Conservation (phyloP, 2,797 vertebrate species). For the Sebastes ruberrimus region DNA sequence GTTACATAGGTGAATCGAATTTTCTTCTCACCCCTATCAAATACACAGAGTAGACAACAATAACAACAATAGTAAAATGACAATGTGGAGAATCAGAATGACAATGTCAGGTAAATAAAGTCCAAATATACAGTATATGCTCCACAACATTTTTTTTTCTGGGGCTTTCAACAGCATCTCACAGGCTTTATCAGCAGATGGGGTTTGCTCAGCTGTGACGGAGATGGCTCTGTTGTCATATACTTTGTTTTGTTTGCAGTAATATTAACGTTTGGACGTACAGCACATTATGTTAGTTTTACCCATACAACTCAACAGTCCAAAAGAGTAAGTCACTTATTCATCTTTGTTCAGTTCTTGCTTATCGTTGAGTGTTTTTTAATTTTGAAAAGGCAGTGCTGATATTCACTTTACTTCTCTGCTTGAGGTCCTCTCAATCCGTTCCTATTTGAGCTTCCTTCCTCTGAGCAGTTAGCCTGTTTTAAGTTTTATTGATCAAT, state of each 20-base stretch:
- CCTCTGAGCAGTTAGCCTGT: background rate
- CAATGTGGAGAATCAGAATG: background rate
- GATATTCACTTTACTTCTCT: background rate
- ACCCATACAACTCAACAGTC: background rate
- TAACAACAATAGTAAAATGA: background rate
- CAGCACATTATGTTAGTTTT: background rate
- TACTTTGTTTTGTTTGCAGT: background rate
- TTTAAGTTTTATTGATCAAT: background rate
- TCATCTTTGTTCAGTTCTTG: background rate
- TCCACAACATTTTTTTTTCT: background rate
- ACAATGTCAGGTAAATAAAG: background rate
- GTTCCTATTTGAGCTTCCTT: background rate
- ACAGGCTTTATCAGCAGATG: background rate
- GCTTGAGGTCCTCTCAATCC: background rate
- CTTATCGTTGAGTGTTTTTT: background rate
- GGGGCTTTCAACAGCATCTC: background rate
- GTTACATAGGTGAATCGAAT: too few relatives aligned
- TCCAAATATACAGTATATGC: background rate
- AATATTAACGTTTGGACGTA: background rate
- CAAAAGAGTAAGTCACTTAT: background rate
- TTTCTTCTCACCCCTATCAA: background rate
- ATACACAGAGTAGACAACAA: background rate
- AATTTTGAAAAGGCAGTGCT: background rate
- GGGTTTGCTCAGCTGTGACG: background rate
- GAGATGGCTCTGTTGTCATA: background rate